Base-by-base conservation (phyloP, 2,888 invertebrate genomes). In the Nineta flava region DNA sequence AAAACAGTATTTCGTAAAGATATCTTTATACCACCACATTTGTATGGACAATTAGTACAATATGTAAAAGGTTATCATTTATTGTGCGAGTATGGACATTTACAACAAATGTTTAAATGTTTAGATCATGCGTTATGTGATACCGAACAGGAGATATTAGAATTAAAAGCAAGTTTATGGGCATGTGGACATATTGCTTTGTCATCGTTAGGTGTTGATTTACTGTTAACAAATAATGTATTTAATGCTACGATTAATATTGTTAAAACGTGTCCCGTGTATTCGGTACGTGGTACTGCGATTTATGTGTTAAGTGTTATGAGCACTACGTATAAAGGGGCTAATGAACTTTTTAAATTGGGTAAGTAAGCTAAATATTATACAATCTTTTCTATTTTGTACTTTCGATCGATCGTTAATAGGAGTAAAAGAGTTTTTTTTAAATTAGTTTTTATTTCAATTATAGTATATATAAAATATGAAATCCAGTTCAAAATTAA, bases 151-250 rank as follows among this genome's bases (percentile, higher is more conserved):
- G 82, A 84, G 57, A 79, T 88, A 49, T 66, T 85, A 43, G 80
- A 84, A 54, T 65, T 93, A 41, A 96, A 96, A 65, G 79, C 91
- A 6, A 84, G 92, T 0, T 67, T 96, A 0, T 96, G 96, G 95
- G 86, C 87, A 2, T 63, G 85, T 47, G 90, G 90, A 13, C 90
- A 92, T 65, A 76, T 87, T 10, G 87, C 83, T 2, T 82, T 83
- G 0, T 84, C 88, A 7, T 68, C 76, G 1, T 75, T 79, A 55
- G 94, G 94, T 3, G 73, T 88, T 9, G 78, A 81, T 47, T 77
- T 83, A 58, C 70, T 94, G 31, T 75, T 79, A 58, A 57, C 58
- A 58, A 55, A 72, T 66, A 60, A 72, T 66, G 56, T 72, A 62
- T 2, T 72, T 59, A 58, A 58, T 6, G 61, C 68, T 19, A 69